Evolutionary conservation across 2,797 vertebrate species (phyloP).

Genomic region (Morus bassanus): DNA sequence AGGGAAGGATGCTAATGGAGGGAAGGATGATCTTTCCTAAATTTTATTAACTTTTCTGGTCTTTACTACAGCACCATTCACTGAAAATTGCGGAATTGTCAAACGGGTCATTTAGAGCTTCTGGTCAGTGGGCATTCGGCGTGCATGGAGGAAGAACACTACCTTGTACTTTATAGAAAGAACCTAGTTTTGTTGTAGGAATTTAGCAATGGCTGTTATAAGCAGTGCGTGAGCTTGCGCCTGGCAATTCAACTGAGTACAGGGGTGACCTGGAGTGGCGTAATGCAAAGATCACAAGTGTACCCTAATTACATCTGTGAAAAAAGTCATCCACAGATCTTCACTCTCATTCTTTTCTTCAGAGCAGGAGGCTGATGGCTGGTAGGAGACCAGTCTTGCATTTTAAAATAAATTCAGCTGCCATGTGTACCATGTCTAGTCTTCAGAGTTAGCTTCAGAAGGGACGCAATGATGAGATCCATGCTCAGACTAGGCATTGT

Average conservation of each 20-base stretch:
- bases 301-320: background rate
- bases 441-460: background rate
- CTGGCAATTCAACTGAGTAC: background rate
- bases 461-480: background rate
- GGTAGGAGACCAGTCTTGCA: background rate
- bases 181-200: background rate
- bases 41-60: background rate
- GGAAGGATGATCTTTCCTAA: background rate
- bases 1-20: background rate
- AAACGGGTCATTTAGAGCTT: background rate
- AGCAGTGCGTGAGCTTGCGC: background rate
- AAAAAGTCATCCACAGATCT: background rate
- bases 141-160: background rate
- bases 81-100: background rate
- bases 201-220: background rate
- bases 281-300: background rate
- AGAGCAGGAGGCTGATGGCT: background rate
- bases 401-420: background rate
- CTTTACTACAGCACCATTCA: background rate
- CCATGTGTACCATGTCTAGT: background rate
- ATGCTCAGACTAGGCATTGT: background rate
- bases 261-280: accelerated
- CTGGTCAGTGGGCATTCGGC: background rate
- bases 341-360: background rate
- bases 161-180: background rate